Evolutionary conservation across 2,888 invertebrate genomes (phyloP).

Genomic region (Steinernema scapterisci): DNA sequence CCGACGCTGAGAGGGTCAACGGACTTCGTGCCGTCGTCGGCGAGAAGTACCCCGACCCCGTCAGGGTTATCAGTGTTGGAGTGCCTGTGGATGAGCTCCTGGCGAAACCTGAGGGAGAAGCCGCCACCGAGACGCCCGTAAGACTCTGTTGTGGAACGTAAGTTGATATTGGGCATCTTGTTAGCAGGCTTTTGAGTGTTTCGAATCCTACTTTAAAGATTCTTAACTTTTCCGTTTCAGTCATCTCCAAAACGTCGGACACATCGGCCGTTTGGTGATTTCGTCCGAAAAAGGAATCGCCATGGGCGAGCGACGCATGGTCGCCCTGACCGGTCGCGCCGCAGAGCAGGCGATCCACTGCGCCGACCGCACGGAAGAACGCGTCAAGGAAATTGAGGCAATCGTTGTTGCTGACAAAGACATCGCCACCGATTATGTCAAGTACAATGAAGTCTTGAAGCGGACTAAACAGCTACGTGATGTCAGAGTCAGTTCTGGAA

Average conservation of each 20-base stretch:
- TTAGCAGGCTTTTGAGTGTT: too few species aligned
- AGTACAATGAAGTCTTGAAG: conserved; percentile 73
- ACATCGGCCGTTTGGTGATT: conserved; percentile 93
- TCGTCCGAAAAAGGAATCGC: conserved; percentile 98
- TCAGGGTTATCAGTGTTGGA: conserved; percentile 85
- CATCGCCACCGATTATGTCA: conserved; percentile 48
- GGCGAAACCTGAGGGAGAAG: conserved; percentile 80
- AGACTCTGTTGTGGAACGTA: conserved; percentile 99
- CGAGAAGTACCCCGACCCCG: conserved; percentile 96
- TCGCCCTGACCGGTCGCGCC: conserved; percentile 84
- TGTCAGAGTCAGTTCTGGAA: too few species aligned
- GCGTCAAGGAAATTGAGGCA: conserved; percentile 47
- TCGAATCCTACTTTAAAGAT: too few species aligned
- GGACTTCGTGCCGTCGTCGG: conserved; percentile 96
- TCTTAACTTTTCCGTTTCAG: conserved; percentile 39
- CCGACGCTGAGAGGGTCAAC: conserved; percentile 85
- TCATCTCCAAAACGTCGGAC: conserved; percentile 73
- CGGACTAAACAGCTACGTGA: conserved; percentile 73
- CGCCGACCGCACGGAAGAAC: conserved; percentile 56
- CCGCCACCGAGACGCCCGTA: conserved; percentile 84
- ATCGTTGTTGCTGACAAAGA: conserved; percentile 48
- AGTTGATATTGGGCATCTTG: conserved; percentile 68
- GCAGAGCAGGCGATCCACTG: conserved; percentile 61
- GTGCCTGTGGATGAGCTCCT: conserved; percentile 87
- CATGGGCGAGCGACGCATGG: conserved; percentile 94